Conservation (phyloP, 1,140 invertebrate species). For the Bombus confusus region DNA sequence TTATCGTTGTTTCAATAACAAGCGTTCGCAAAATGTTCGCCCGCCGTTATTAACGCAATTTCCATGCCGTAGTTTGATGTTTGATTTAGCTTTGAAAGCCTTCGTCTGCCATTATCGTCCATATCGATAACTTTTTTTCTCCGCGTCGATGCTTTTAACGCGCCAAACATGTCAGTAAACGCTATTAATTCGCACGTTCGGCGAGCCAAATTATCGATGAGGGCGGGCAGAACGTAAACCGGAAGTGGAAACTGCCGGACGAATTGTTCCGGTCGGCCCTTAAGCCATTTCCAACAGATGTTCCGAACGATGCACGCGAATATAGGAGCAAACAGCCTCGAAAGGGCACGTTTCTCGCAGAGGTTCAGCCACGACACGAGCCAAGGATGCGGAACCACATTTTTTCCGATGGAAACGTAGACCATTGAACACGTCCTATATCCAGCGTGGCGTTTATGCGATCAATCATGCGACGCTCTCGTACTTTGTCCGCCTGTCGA, state of each 20-base stretch:
- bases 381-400: neutral
- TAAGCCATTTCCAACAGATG: slow-evolving; percentile 3
- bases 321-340: neutral
- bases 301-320: slow-evolving; percentile 7
- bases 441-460: neutral
- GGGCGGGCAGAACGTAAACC: neutral
- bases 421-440: neutral
- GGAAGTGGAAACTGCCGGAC: neutral
- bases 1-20: neutral
- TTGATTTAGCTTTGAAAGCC: neutral
- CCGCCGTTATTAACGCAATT: neutral
- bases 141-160: neutral
- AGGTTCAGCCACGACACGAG: slow-evolving; percentile 7
- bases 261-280: neutral
- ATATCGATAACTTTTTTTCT: neutral
- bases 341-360: slow-evolving; percentile 3
- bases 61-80: neutral
- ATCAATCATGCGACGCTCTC: slow-evolving; percentile 9
- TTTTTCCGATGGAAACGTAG: slow-evolving; percentile 3
- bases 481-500: neutral
- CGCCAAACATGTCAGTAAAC: neutral
- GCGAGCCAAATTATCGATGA: neutral
- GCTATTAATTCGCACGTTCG: neutral
- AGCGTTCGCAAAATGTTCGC: neutral
- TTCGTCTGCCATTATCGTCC: neutral